A percentile compares a stretch with the other conserved stretches of the same genome.
These are phyloP conservation scores for Agriopis aurantiaria DNA, from an alignment of 2,888 invertebrate species.

Conservation along the genomic window DNA sequence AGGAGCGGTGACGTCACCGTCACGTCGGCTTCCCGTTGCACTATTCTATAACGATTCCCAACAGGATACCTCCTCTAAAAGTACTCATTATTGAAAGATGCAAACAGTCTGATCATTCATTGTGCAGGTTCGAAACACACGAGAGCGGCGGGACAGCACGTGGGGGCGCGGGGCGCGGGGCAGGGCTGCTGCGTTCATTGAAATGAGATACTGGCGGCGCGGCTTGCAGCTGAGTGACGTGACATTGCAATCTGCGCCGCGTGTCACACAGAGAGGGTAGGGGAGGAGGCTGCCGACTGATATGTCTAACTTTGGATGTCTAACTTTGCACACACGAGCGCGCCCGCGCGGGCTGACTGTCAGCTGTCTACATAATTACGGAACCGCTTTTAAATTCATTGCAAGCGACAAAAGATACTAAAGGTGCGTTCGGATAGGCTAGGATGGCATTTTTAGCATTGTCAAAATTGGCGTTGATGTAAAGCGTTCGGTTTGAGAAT, in stretches of 20 bases:
- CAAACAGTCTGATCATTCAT: slow-evolving; percentile 11
- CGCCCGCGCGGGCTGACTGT: no score
- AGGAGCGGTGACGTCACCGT: neutral
- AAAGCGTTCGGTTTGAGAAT: no score
- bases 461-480: no score
- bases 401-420: no score
- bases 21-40: neutral
- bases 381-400: no score
- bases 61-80: neutral
- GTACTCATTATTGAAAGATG: neutral
- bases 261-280: neutral
- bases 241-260: slow-evolving; percentile 14
- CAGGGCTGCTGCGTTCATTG: slow-evolving; percentile 6
- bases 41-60: neutral
- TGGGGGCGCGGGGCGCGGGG: neutral
- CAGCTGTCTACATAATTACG: no score
- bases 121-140: slow-evolving; percentile 1
- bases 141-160: neutral
- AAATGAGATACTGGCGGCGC: slow-evolving; percentile 18
- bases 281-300: neutral
- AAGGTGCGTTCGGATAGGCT: no score
- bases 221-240: slow-evolving; percentile 18
- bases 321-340: no score
- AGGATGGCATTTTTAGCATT: no score
- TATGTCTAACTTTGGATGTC: no score